Percentiles rank a stretch among this genome's conserved stretches.
Conservation (phyloP, 1,140 invertebrate species). For the Thrips palmi region DNA sequence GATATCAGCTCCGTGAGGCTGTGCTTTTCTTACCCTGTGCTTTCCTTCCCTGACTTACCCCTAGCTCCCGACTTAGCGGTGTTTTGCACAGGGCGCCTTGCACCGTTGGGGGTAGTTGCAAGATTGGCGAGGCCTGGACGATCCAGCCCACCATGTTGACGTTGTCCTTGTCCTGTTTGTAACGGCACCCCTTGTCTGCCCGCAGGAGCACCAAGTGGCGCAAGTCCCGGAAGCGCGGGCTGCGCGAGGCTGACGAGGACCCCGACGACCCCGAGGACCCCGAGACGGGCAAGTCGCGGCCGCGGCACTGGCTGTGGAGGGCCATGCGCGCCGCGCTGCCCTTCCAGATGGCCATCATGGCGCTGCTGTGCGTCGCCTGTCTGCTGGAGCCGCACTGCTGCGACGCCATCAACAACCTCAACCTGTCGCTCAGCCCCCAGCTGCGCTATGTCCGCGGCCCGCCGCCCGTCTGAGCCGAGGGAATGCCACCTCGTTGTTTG, state of each 20-base stretch:
- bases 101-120: too few species aligned
- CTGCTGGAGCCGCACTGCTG: constrained; percentile 66
- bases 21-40: too few species aligned
- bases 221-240: constrained; percentile 2
- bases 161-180: too few species aligned
- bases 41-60: too few species aligned
- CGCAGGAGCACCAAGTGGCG: too few species aligned
- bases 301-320: constrained; percentile 55
- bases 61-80: too few species aligned
- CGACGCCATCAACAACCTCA: constrained; percentile 66
- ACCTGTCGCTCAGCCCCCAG: constrained; percentile 62
- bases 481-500: too few species aligned
- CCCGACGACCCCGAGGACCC: constrained; percentile 10
- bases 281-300: constrained; percentile 25
- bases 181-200: too few species aligned
- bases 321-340: constrained; percentile 56
- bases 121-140: too few species aligned
- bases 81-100: too few species aligned
- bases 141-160: too few species aligned
- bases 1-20: too few species aligned
- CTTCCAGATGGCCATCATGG: constrained; percentile 63
- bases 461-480: constrained; percentile 58
- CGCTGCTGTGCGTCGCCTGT: constrained; percentile 61
- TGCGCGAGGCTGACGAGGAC: constrained; percentile 16
- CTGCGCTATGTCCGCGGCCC: constrained; percentile 68